Conservation (phyloP, 2,797 vertebrate species). For the Phrynocephalus forsythii region DNA sequence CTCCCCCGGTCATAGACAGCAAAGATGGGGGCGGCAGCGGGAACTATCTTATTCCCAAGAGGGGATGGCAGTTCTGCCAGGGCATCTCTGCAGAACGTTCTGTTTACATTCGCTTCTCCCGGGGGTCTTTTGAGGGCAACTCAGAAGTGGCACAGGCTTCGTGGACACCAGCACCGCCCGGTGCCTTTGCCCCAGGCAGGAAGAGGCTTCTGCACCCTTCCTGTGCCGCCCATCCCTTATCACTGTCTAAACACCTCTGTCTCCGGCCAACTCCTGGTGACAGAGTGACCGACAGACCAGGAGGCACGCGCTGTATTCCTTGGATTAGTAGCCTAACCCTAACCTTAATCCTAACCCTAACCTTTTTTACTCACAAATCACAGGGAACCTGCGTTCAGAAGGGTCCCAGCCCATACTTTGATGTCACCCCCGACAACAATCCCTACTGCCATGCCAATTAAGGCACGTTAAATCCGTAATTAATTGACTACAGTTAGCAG, state of each 20-base stretch:
- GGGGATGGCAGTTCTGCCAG: background rate
- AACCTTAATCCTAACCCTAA: too few relatives aligned
- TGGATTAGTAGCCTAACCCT: background rate
- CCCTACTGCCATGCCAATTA: background rate
- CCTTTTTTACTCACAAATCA: background rate
- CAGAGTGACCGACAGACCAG: background rate
- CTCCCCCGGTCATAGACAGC: too few relatives aligned
- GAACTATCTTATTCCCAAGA: background rate
- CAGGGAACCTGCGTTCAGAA: too few relatives aligned
- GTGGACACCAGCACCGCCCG: background rate
- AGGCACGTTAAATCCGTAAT: background rate
- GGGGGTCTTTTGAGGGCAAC: background rate
- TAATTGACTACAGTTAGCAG: background rate
- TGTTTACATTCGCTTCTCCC: background rate
- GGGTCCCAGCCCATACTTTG: too few relatives aligned
- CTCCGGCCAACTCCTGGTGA: background rate
- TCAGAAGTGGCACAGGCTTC: background rate
- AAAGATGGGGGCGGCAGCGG: too few relatives aligned
- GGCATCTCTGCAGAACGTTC: background rate
- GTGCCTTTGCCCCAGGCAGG: slow-evolving; percentile 11
- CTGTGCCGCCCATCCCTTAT: background rate
- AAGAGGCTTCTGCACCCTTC: slow-evolving; percentile 1
- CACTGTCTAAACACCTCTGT: background rate
- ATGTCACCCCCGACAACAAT: too few relatives aligned
- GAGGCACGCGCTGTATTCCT: slow-evolving; percentile 2